Evolutionary conservation across 2,113 vertebrate species (phyloP), one percentile per base, ranked within the genome.

Genomic region (Catharus fuscescens): DNA sequence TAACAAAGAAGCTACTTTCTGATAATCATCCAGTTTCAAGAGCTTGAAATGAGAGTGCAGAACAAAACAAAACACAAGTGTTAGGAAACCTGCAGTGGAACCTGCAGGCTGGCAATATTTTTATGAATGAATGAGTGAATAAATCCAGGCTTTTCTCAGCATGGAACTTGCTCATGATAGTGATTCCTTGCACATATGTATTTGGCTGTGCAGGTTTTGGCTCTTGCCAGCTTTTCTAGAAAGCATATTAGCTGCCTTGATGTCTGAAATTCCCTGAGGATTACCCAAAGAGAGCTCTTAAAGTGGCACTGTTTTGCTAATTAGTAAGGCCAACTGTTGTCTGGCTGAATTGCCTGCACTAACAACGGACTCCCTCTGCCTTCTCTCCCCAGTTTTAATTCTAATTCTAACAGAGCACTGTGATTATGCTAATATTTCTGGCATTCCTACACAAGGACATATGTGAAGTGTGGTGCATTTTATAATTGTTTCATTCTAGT

Each of bases 401-500:
- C 85, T 71, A 71, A 92, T 95, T 93, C 93, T 97, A 92, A 93
- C 90, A 67, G 94, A 97, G 93, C 92, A 84, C 95, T 96, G 95
- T 94, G 96, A 96, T 97, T 97, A 97, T 97, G 97, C 92, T 97
- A 97, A 98, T 97, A 90, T 83, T 80, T 66, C 87, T 98, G 93
- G 85, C 95, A 95, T 92, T 97, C 89, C 73, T 94, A 91, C 85
- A 50, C 29, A 45, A 93, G 91, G 96, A 96, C 77, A 84, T 94
- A 94, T 94, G 80, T 90, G 97, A 97, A 94, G 81, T 86, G 70
- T 45, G 44, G n/a, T 59, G 48, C 38, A 25, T 80, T 95, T 80
- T 90, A 78, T 95, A 91, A 94, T 96, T 89, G 90, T 93, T 96
- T 95, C 78, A 74, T 86, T 95, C 60, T 38, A 60, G 61, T 89